Percentiles rank a stretch among this genome's conserved stretches.
phyloP scores from a whole-genome alignment of 2,888 invertebrate genomes.

The Disparrhopalites patrizii region DNA sequence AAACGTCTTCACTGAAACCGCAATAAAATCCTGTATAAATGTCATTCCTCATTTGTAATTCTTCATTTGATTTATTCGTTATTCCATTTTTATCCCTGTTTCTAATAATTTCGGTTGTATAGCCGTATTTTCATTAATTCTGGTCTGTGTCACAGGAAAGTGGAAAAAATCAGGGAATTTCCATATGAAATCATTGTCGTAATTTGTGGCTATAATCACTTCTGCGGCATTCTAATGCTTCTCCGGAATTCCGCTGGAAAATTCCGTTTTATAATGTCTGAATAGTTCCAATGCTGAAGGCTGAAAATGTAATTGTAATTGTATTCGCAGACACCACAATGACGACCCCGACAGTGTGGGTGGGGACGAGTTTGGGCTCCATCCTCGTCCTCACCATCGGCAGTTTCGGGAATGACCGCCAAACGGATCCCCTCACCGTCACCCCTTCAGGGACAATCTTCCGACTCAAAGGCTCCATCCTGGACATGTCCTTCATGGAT shows the following conservation, averaged over 20 bases:
- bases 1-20: too few species aligned
- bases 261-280: too few species aligned
- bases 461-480: constrained; percentile 90
- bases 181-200: not conserved
- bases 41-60: too few species aligned
- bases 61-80: too few species aligned
- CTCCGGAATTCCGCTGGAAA: not conserved
- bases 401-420: constrained; percentile 72
- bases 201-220: not conserved
- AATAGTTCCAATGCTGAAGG: not conserved
- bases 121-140: too few species aligned
- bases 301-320: not conserved
- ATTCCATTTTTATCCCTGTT: too few species aligned
- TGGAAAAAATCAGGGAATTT: not conserved
- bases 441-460: constrained; percentile 89
- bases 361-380: constrained; percentile 95
- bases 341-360: constrained; percentile 85
- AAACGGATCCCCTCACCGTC: constrained; percentile 79
- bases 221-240: not conserved
- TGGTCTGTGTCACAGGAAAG: not conserved
- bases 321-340: constrained; percentile 68
- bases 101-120: too few species aligned
- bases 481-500: constrained; percentile 94
- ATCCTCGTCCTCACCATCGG: constrained; percentile 87
- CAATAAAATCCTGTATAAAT: too few species aligned